Evolutionary conservation across 2,113 vertebrate genomes (phyloP).

Genomic region (Dasyornis broadbenti): DNA sequence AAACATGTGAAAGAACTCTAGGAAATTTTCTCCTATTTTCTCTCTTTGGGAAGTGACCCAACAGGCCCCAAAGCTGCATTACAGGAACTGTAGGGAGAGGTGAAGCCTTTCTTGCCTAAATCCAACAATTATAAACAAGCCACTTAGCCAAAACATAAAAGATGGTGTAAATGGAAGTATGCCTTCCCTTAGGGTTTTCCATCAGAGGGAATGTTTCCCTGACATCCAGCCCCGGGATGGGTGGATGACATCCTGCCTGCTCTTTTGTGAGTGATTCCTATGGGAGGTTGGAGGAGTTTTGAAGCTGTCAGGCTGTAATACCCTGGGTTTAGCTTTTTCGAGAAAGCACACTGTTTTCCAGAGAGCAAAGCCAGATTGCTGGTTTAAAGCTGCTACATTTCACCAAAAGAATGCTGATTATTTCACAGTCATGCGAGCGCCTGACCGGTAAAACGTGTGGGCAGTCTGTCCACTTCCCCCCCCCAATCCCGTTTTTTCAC

Average conservation of each 20-base stretch:
- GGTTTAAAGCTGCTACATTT: conserved; percentile 58
- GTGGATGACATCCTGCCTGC: not conserved
- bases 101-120: not conserved
- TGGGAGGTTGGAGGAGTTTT: conserved; percentile 45
- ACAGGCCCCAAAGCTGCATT: not conserved
- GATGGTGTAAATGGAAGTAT: conserved; percentile 31
- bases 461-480: not conserved
- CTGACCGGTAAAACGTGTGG: conserved; percentile 58
- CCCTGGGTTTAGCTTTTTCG: conserved; percentile 31
- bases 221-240: conserved; percentile 15
- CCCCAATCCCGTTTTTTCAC: conserved; percentile 12
- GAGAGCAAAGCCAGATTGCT: conserved; percentile 32
- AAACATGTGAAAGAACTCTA: not conserved
- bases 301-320: conserved; percentile 59
- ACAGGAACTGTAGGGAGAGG: not conserved
- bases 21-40: not conserved
- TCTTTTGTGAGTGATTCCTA: conserved; percentile 36
- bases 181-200: conserved; percentile 25
- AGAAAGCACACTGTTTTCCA: conserved; percentile 50
- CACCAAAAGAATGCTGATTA: conserved; percentile 62
- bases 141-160: conserved; percentile 35
- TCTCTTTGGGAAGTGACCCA: not conserved
- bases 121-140: conserved; percentile 12
- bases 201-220: not conserved
- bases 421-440: conserved; percentile 58